Base-by-base conservation (phyloP, 2,888 invertebrate genomes). In the Diarsia dahlii region DNA sequence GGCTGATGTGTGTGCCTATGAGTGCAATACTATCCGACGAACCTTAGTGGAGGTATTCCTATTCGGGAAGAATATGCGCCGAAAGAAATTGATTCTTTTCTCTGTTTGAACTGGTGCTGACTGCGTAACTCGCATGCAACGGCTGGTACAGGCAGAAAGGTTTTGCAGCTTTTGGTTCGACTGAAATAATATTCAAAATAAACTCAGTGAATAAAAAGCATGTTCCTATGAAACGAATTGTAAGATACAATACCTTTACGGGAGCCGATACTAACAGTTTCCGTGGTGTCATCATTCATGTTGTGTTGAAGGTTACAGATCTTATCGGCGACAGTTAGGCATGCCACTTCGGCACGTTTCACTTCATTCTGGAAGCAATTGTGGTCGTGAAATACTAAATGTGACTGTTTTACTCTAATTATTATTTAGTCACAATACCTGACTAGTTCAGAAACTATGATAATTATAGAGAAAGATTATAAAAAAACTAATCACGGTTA, bases 311-410 rank as follows among this genome's bases (percentile, higher is more conserved):
- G 84, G 75, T 80, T 77, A 73, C 89, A 90, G 6, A 95, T 74
- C 46, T 95, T 91, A 68, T 94, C 92, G 15, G 94, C 92, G 0
- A 90, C 92, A 3, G 94, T 89, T 23, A 93, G 70, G 66, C 95
- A 95, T 0, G 93, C 93, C 0, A 88, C 93, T 86, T 95, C 95
- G 3, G 95, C 95, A 45, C 88, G 91, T 50, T 84, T 89, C 0
- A 95, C 94, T 80, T 95, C 93, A 10, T 88, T 86, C 95, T 95
- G 86, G 9, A 78, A 86, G 56, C 23, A 48, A 48, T 28, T 28
- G 3, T 8, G 8, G 52, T 28, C 34, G 18, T n/a, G n/a, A 13
- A 45, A 0, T 15, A 54, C 45, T 52, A 70, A 28, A 15, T n/a
- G 48, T 71, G 15, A 28, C n/a, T 6, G 1, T 56, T 15, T 28